Percentiles rank a stretch among this genome's conserved stretches.
Conservation (phyloP, 2,797 vertebrate species). For the Pangasius djambal region DNA sequence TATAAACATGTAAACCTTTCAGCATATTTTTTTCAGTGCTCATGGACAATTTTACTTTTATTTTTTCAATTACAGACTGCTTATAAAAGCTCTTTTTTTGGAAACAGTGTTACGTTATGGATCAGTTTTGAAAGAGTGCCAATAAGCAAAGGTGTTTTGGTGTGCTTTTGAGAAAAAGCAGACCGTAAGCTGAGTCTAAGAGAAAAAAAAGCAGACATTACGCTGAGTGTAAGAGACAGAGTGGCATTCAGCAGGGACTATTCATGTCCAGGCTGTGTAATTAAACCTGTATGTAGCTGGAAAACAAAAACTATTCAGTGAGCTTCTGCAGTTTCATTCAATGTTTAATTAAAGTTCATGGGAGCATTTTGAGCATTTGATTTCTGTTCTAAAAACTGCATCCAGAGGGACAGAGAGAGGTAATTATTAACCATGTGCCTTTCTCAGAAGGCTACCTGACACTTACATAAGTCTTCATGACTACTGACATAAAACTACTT, state of each 20-base stretch:
- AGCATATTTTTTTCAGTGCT: background rate
- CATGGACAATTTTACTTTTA: background rate
- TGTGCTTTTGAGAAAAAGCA: slow-evolving; percentile 7
- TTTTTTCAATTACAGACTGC: slow-evolving; percentile 30
- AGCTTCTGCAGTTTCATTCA: background rate
- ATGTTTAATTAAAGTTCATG: background rate
- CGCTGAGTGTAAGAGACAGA: background rate
- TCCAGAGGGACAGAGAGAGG: background rate
- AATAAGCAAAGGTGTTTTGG: slow-evolving; percentile 16
- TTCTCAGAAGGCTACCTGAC: background rate
- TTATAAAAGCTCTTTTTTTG: background rate
- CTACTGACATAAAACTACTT: background rate
- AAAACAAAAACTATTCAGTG: background rate
- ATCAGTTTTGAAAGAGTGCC: slow-evolving; percentile 29
- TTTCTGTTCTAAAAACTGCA: background rate
- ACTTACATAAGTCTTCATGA: background rate
- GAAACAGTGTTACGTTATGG: slow-evolving; percentile 42
- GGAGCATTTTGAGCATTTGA: background rate
- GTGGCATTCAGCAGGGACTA: background rate
- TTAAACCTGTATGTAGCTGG: background rate
- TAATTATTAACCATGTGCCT: background rate
- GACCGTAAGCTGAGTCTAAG: background rate
- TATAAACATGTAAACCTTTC: background rate
- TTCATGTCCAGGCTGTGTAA: slow-evolving; percentile 12
- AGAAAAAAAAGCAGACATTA: background rate